phyloP scores from a whole-genome alignment of 2,888 invertebrate genomes.

The Idaea straminata region DNA sequence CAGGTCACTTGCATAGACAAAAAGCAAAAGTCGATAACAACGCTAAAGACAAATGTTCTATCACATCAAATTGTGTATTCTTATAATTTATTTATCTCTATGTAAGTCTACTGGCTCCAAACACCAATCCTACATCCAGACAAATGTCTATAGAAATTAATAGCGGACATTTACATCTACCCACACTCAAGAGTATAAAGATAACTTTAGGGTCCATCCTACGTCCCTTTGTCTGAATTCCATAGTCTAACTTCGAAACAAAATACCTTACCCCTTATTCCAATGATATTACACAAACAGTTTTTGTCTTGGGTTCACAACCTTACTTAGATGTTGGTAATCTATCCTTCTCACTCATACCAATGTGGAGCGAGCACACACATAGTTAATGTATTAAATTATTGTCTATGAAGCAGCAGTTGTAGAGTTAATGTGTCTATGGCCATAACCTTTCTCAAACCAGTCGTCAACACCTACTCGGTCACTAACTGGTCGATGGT shows the following conservation, averaged over 20 bases:
- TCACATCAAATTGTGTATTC: too few species aligned
- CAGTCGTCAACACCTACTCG: conserved; percentile 27
- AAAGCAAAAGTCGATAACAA: too few species aligned
- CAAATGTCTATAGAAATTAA: conserved; percentile 17
- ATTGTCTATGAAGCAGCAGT: neutral
- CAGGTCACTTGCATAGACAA: neutral
- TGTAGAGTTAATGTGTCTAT: neutral
- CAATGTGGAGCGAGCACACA: neutral
- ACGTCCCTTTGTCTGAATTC: conserved; percentile 34
- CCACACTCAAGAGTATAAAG: conserved; percentile 23
- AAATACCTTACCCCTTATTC: neutral
- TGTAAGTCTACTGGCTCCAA: neutral
- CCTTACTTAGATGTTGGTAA: neutral
- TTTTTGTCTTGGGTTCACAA: neutral
- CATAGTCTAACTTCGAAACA: conserved; percentile 20
- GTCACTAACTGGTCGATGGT: neutral
- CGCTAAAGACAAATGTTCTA: too few species aligned
- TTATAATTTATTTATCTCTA: too few species aligned
- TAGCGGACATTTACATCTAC: conserved; percentile 27
- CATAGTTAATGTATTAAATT: neutral
- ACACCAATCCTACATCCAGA: conserved; percentile 5
- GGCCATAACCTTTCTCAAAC: conserved; percentile 30
- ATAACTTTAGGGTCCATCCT: conserved; percentile 27
- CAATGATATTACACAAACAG: neutral
- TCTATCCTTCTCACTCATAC: neutral